A percentile compares a stretch with the other conserved stretches of the same genome.
Conservation (phyloP, 2,888 invertebrate genomes). For the Archips crataeganus region DNA sequence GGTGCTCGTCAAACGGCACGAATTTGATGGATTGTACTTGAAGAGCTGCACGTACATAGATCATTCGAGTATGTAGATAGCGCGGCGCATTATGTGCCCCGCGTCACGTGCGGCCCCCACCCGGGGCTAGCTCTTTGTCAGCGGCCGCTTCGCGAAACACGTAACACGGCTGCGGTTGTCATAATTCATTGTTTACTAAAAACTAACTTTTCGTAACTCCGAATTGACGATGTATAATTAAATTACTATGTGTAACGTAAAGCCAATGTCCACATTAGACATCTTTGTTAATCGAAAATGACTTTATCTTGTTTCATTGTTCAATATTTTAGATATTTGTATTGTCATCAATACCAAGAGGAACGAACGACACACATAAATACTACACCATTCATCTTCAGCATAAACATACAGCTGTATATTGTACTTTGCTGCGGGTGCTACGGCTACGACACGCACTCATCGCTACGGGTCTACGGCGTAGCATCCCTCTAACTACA, state of each 20-base stretch:
- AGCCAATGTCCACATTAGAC: constrained; percentile 3
- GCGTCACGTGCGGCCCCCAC: neutral
- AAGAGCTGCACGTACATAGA: constrained; percentile 51
- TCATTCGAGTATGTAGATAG: constrained; percentile 48
- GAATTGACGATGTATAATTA: neutral
- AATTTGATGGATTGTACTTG: constrained; percentile 73
- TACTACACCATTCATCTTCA: neutral
- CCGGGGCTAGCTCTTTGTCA: constrained; percentile 29
- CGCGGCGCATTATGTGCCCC: constrained; percentile 20
- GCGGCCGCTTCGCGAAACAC: constrained; percentile 21
- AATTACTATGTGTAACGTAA: too few relatives aligned
- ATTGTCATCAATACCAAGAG: too few relatives aligned
- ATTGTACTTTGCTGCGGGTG: constrained; percentile 10
- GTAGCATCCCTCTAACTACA: constrained; percentile 55
- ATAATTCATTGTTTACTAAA: constrained; percentile 35
- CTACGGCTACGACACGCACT: constrained; percentile 46
- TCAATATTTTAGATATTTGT: neutral
- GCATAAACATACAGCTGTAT: neutral
- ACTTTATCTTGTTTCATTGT: neutral
- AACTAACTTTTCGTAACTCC: constrained; percentile 10
- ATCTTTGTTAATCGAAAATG: neutral
- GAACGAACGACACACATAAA: too few relatives aligned
- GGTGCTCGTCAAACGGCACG: constrained; percentile 73
- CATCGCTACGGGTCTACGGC: constrained; percentile 54
- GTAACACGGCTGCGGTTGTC: constrained; percentile 14